Evolutionary conservation across 2,797 vertebrate species (phyloP).

Genomic region (Botia almorhae): DNA sequence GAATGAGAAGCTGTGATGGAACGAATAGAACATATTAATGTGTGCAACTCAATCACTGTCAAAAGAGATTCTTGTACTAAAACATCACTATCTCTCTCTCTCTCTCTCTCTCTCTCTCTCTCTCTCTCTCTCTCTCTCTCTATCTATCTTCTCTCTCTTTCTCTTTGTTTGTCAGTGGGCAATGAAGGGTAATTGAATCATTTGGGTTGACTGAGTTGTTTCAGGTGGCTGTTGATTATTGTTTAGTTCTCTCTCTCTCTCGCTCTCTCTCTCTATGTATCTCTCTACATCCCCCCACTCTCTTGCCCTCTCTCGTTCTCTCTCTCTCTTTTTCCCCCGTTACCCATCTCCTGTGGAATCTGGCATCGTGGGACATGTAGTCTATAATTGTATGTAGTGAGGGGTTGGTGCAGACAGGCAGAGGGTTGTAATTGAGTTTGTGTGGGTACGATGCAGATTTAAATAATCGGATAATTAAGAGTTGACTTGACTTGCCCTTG

Average conservation of each 20-base stretch:
- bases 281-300: neutral
- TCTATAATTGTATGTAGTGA: slow-evolving; percentile 48
- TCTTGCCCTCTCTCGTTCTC: slow-evolving; percentile 6
- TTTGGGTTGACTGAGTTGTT: slow-evolving; percentile 33
- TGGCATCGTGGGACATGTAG: slow-evolving; percentile 28
- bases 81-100: neutral
- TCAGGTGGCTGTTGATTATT: slow-evolving; percentile 47
- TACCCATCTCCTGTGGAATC: slow-evolving; percentile 1
- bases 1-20: slow-evolving; percentile 13
- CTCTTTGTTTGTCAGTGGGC: slow-evolving; percentile 34
- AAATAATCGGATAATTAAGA: slow-evolving; percentile 41
- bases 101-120: neutral
- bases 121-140: slow-evolving; percentile 1
- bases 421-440: slow-evolving; percentile 38
- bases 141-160: too few relatives aligned
- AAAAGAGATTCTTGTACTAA: slow-evolving; percentile 28
- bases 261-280: slow-evolving; percentile 26
- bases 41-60: slow-evolving; percentile 48
- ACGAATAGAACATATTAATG: slow-evolving; percentile 32
- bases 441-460: slow-evolving; percentile 22
- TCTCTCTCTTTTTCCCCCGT: neutral
- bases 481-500: slow-evolving; percentile 23
- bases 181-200: slow-evolving; percentile 49
- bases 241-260: slow-evolving; percentile 1
- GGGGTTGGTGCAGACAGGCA: slow-evolving; percentile 20